Conservation (phyloP, 2,888 invertebrate species). For the Thymelicus acteon region DNA sequence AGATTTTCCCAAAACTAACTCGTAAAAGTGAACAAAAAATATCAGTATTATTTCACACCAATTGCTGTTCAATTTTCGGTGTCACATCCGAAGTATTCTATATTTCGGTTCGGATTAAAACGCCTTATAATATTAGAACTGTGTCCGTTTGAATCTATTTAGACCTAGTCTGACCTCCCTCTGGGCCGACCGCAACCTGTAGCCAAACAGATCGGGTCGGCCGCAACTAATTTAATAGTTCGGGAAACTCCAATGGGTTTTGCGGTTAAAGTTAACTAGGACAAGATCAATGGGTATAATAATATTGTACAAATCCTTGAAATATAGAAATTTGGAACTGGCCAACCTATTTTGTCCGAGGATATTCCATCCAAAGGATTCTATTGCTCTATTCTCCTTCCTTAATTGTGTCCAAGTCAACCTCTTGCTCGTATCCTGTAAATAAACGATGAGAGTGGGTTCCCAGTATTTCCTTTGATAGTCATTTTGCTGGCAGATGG, state of each 20-base stretch:
- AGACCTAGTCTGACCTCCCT: constrained; percentile 15
- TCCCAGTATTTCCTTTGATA: too few relatives aligned
- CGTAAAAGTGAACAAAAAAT: too few relatives aligned
- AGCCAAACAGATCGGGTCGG: constrained; percentile 14
- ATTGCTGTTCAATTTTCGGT: too few relatives aligned
- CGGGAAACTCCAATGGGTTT: constrained; percentile 11
- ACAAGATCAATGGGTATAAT: neutral
- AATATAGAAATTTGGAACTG: neutral
- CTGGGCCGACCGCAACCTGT: constrained; percentile 14
- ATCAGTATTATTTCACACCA: too few relatives aligned
- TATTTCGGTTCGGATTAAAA: neutral
- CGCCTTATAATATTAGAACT: neutral
- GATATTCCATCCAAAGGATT: too few relatives aligned
- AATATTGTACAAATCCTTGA: neutral
- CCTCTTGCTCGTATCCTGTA: too few relatives aligned
- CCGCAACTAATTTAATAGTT: constrained; percentile 29
- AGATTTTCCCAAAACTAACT: too few relatives aligned
- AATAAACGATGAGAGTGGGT: too few relatives aligned
- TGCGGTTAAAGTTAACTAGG: neutral
- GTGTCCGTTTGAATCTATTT: constrained; percentile 10
- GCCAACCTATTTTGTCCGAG: too few relatives aligned
- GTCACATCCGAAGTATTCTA: neutral
- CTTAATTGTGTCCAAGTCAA: too few relatives aligned
- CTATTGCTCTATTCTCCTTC: too few relatives aligned
- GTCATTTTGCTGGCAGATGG: too few relatives aligned